A percentile compares a stretch with the other conserved stretches of the same genome.
These are phyloP conservation scores for Elymnias hypermnestra DNA, from an alignment of 1,140 invertebrate genomes.

Conservation along the genomic window DNA sequence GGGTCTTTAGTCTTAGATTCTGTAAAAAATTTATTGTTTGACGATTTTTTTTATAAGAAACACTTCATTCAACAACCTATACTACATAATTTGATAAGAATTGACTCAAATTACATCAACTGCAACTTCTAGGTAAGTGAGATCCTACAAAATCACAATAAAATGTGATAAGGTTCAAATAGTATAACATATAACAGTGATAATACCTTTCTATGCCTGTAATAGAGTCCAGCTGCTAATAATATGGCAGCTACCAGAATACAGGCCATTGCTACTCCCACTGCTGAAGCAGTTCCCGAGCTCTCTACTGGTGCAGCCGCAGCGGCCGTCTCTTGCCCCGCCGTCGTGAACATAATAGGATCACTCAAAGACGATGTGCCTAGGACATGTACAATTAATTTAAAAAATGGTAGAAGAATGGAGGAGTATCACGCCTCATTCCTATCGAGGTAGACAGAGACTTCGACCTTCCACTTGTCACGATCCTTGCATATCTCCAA, in stretches of 20 bases:
- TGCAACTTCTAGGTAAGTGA: too few species aligned
- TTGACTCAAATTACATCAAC: too few species aligned
- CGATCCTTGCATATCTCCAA: too few species aligned
- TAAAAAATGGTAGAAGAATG: background rate
- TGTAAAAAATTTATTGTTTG: constrained; percentile 25
- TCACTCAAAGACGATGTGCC: constrained; percentile 85
- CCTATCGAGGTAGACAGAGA: too few species aligned
- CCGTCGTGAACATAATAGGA: constrained; percentile 83
- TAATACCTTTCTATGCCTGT: constrained; percentile 79
- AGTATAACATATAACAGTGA: too few species aligned
- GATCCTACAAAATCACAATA: too few species aligned
- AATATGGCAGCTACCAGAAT: constrained; percentile 80
- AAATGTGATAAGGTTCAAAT: too few species aligned
- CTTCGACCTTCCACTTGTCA: too few species aligned
- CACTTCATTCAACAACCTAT: too few species aligned
- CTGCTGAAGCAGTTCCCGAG: constrained; percentile 77
- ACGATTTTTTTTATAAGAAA: background rate
- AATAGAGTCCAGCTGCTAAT: constrained; percentile 80
- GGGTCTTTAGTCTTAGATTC: constrained; percentile 74
- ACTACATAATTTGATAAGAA: too few species aligned
- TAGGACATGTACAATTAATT: constrained; percentile 21
- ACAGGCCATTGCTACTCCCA: constrained; percentile 81
- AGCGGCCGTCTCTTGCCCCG: constrained; percentile 81
- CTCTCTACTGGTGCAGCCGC: constrained; percentile 77
- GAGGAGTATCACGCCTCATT: too few species aligned